A percentile compares a stretch with the other conserved stretches of the same genome.
Evolutionary conservation across 2,113 vertebrate species (phyloP).

Genomic region (Elachura formosa): DNA sequence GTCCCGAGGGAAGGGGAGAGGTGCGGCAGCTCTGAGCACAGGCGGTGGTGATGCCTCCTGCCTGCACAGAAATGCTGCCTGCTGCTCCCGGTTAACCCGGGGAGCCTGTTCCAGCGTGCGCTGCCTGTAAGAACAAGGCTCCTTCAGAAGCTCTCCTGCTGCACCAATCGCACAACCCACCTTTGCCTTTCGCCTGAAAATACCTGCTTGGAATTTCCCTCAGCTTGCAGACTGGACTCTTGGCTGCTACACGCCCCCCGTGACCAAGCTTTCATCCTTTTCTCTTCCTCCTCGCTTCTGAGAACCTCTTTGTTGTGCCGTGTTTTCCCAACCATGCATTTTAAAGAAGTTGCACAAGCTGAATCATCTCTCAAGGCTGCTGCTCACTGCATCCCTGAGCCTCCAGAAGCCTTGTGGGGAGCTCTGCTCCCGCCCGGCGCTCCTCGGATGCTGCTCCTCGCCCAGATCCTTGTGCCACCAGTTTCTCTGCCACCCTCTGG

Average conservation of each 20-base stretch:
- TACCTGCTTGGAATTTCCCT: background rate
- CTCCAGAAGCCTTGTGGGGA: background rate
- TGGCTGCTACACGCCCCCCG: background rate
- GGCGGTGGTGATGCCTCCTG: accelerated
- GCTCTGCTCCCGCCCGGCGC: background rate
- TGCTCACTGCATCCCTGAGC: background rate
- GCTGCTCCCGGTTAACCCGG: background rate
- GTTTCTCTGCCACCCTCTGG: background rate
- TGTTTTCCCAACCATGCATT: background rate
- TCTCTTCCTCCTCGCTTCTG: background rate
- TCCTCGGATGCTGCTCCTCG: background rate
- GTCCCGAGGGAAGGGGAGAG: background rate
- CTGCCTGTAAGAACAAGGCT: background rate
- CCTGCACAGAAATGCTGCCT: background rate
- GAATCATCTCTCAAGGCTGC: background rate
- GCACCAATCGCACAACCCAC: accelerated
- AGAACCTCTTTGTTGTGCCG: background rate
- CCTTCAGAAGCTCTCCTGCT: background rate
- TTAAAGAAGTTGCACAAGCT: background rate
- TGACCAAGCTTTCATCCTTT: background rate
- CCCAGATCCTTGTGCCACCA: background rate
- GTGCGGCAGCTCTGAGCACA: background rate
- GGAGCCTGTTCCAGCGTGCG: accelerated
- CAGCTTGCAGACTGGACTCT: background rate
- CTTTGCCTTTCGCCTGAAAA: background rate